A percentile compares a stretch with the other conserved stretches of the same genome.
Evolutionary conservation across 2,888 invertebrate species (phyloP).

Genomic region (Tetropium fuscum): DNA sequence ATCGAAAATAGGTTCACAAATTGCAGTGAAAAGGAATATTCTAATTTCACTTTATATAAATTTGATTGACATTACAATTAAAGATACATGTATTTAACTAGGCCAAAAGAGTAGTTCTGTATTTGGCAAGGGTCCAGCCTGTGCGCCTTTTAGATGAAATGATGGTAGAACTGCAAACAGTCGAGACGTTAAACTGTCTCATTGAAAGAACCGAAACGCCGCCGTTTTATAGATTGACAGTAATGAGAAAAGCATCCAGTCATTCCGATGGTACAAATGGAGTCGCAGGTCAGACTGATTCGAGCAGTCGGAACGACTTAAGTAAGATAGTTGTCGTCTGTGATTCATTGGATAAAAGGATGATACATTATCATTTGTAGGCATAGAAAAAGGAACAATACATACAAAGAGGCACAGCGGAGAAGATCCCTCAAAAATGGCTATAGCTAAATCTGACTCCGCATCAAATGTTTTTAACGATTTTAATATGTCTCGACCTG

Average conservation of each 20-base stretch:
- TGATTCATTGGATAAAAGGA: background rate
- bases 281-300: constrained; percentile 68
- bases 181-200: constrained; percentile 94
- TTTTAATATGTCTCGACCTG: constrained; percentile 67
- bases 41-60: too few relatives aligned
- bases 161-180: constrained; percentile 97
- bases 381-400: constrained; percentile 93
- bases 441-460: constrained; percentile 76
- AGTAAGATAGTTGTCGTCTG: constrained; percentile 53
- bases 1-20: too few relatives aligned
- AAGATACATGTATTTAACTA: too few relatives aligned
- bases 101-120: constrained; percentile 96
- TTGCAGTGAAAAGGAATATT: too few relatives aligned
- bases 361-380: constrained; percentile 50
- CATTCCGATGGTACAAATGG: constrained; percentile 75
- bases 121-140: constrained; percentile 91
- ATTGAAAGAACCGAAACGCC: constrained; percentile 98
- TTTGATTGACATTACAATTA: too few relatives aligned
- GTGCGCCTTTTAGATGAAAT: constrained; percentile 95
- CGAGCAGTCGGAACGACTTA: constrained; percentile 63
- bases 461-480: constrained; percentile 71
- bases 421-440: constrained; percentile 86
- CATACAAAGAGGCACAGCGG: constrained; percentile 96
- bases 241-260: constrained; percentile 90
- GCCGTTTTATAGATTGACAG: constrained; percentile 95